phyloP scores from a whole-genome alignment of 2,797 vertebrate species.

The Bradypodion pumilum region DNA sequence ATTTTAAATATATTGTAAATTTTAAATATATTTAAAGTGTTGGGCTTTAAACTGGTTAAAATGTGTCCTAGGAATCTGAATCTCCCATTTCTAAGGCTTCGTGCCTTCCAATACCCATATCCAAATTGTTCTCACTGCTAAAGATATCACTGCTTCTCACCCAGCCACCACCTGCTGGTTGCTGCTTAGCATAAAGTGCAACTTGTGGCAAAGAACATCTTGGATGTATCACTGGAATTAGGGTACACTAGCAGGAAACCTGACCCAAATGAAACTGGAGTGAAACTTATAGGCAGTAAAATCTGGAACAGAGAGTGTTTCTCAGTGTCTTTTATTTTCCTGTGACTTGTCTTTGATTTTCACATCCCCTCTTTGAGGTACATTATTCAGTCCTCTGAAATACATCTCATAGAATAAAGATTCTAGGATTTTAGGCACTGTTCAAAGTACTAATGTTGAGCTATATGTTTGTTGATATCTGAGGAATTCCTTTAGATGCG shows the following conservation, averaged over 20 bases:
- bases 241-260: background rate
- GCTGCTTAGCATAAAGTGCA: background rate
- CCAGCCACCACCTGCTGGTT: background rate
- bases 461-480: background rate
- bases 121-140: background rate
- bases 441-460: background rate
- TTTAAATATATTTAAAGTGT: background rate
- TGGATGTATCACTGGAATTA: background rate
- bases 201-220: background rate
- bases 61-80: background rate
- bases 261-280: slow-evolving; percentile 14
- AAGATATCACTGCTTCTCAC: background rate
- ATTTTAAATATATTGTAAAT: no score
- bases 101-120: background rate
- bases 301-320: background rate
- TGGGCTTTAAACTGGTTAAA: background rate
- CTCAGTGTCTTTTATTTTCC: slow-evolving; percentile 12
- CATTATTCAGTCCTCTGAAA: background rate
- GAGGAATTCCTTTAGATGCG: background rate
- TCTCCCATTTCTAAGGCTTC: background rate
- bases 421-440: background rate
- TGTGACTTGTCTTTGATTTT: slow-evolving; percentile 26
- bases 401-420: slow-evolving; percentile 11
- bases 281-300: slow-evolving; percentile 23
- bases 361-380: slow-evolving; percentile 11